Evolutionary conservation across 2,797 vertebrate species (phyloP), one percentile per base, ranked within the genome.

Genomic region (Microcaecilia unicolor): DNA sequence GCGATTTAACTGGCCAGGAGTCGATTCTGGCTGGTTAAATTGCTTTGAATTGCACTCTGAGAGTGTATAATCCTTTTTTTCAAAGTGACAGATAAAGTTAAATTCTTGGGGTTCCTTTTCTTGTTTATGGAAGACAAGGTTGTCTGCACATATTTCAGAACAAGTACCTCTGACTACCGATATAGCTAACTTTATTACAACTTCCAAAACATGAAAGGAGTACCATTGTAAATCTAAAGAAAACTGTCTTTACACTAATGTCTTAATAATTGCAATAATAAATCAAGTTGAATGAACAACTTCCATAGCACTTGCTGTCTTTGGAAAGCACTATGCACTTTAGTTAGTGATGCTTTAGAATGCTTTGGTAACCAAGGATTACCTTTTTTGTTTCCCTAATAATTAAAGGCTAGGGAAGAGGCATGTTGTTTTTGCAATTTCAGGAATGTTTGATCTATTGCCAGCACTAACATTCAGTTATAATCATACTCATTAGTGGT

Each of bases 321-420:
- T 35, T 53, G 32, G 15, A 40, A 12, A 45, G 33, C 15, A 32
- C 16, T 8, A 6, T 7, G 14, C 28, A 40, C 42, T 4, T 13
- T 9, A 26, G 18, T 14, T 26, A 15, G 15, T 34, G 9, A 25
- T 28, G 20, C 25, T 10, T 36, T 28, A 18, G 10, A 37, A 24
- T 11, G 4, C 52, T 43, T 51, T 37, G 28, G 30, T 35, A 56
- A 42, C 25, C 1, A 2, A 33, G 34, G 51, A 21, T 47, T 52
- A 44, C 27, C 29, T 40, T 55, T 60, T 46, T n/a, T n/a, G n/a
- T n/a, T 49, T 40, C 39, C 36, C 30, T 46, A 34, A 41, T 48
- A 63, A 64, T 61, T 48, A 68, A 58, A 46, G 34, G 20, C 20
- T 48, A 31, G 15, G 52, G 46, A 56, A 56, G 51, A 67, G 29